phyloP scores from a whole-genome alignment of 2,797 vertebrate genomes.

The Melanotaenia pygmaea region DNA sequence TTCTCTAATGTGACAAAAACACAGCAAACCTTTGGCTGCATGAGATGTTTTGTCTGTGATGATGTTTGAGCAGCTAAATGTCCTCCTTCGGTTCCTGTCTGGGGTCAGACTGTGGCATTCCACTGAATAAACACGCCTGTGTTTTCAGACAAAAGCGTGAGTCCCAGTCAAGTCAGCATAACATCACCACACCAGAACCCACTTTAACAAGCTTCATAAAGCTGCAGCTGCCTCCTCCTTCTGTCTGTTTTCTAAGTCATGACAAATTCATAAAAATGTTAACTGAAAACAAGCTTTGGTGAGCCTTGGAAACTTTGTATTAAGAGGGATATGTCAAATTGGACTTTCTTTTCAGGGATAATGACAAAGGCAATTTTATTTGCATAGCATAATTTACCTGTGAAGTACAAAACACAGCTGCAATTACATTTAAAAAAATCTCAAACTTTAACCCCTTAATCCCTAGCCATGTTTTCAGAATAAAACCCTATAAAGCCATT shows the following conservation, averaged over 20 bases:
- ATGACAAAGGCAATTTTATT: background rate
- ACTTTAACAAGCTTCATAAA: conserved; percentile 63
- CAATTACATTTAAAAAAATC: too few species aligned
- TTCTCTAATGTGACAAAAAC: conserved; percentile 46
- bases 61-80: conserved; percentile 58
- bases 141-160: conserved; percentile 64
- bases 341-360: background rate
- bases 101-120: conserved; percentile 70
- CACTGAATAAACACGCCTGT: conserved; percentile 59
- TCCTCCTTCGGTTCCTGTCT: conserved; percentile 66
- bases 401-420: too few species aligned
- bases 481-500: too few species aligned
- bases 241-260: conserved; percentile 29
- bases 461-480: too few species aligned
- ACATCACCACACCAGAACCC: conserved; percentile 51
- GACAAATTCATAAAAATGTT: conserved; percentile 8
- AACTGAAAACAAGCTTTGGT: background rate
- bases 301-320: background rate
- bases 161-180: conserved; percentile 48
- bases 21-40: conserved; percentile 36
- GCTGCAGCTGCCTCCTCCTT: conserved; percentile 24
- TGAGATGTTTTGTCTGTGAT: conserved; percentile 68
- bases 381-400: background rate
- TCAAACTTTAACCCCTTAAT: too few species aligned
- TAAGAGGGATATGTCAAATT: background rate